Evolutionary conservation across 2,888 invertebrate genomes (phyloP).

Genomic region (Gymnocheta viridis): DNA sequence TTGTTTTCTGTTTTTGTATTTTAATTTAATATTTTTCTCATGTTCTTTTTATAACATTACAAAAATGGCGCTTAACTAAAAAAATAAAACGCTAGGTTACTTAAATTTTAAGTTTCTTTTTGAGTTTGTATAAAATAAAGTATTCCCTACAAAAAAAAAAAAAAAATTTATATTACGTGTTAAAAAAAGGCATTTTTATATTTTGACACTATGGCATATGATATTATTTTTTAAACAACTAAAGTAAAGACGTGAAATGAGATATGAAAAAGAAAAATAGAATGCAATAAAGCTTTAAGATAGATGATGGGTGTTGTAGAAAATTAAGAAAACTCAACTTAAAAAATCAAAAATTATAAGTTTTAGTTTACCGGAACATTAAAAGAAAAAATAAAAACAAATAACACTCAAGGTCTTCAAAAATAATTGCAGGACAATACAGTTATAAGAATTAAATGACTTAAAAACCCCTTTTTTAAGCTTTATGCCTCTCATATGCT

Average conservation of each 20-base stretch:
- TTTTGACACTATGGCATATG: conserved; percentile 70
- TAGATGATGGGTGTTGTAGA: neutral
- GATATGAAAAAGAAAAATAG: conserved; percentile 42
- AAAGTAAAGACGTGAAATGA: conserved; percentile 59
- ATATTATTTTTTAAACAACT: conserved; percentile 58
- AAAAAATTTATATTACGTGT: conserved; percentile 53
- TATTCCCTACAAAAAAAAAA: conserved; percentile 57
- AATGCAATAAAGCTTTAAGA: conserved; percentile 50
- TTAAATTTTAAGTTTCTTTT: conserved; percentile 61
- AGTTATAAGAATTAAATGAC: neutral
- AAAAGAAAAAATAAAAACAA: neutral
- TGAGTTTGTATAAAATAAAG: conserved; percentile 65
- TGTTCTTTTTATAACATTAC: conserved; percentile 60
- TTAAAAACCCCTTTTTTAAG: neutral
- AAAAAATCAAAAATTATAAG: conserved; percentile 31
- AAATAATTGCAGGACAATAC: neutral
- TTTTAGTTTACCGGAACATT: conserved; percentile 15
- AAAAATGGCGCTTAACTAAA: conserved; percentile 67
- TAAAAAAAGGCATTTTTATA: conserved; percentile 64
- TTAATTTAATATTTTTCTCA: conserved; percentile 53
- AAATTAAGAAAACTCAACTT: conserved; percentile 26
- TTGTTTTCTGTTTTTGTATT: conserved; percentile 45
- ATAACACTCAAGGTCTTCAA: neutral
- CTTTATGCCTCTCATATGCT: neutral
- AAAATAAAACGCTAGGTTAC: conserved; percentile 64